phyloP scores from a whole-genome alignment of 1,140 invertebrate genomes.

The Diorhabda sublineata region DNA sequence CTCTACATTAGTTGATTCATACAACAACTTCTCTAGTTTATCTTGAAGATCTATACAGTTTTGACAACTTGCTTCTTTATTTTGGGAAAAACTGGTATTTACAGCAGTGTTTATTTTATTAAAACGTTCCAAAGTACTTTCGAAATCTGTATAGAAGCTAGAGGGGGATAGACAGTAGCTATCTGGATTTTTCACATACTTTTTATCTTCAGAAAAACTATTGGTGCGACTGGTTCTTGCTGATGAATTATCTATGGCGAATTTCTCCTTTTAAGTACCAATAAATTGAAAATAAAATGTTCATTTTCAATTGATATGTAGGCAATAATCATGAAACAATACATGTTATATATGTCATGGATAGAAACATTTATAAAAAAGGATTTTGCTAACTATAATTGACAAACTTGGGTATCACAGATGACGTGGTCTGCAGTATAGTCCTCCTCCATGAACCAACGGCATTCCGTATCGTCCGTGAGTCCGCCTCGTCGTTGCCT shows the following conservation, averaged over 20 bases:
- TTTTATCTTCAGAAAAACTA: conserved; percentile 29
- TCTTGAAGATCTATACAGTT: conserved; percentile 16
- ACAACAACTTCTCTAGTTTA: conserved; percentile 62
- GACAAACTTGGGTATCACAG: too few species aligned
- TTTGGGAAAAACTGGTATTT: conserved; percentile 24
- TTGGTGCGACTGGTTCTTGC: neutral
- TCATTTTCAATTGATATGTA: too few species aligned
- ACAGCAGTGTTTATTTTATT: conserved; percentile 21
- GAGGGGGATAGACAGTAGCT: conserved; percentile 15
- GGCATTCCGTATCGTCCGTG: too few species aligned
- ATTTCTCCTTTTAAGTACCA: too few species aligned
- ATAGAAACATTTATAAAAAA: too few species aligned
- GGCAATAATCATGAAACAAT: too few species aligned
- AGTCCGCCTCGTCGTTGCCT: too few species aligned
- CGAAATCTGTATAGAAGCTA: conserved; percentile 23
- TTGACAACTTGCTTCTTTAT: neutral
- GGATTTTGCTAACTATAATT: too few species aligned
- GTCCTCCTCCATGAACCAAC: too few species aligned
- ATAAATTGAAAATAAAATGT: too few species aligned
- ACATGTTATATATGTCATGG: too few species aligned
- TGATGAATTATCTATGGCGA: neutral
- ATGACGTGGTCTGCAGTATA: too few species aligned
- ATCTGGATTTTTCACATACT: conserved; percentile 20
- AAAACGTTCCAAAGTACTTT: conserved; percentile 16
- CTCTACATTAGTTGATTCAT: conserved; percentile 61